These are phyloP conservation scores for Neosilurus hyrtlii DNA, from an alignment of 2,797 vertebrate genomes.

Conservation along the genomic window DNA sequence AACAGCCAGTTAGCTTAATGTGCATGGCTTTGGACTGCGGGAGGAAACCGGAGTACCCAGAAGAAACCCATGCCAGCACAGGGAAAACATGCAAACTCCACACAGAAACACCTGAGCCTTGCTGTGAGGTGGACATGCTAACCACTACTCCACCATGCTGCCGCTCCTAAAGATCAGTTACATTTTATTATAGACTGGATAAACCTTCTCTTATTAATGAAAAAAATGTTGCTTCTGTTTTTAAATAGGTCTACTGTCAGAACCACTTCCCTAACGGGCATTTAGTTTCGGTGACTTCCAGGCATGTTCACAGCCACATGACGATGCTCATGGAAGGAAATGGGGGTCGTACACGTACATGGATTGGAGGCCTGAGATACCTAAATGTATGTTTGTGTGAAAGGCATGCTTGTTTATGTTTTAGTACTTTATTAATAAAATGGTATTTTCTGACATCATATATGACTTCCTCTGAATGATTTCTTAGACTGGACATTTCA, in stretches of 20 bases:
- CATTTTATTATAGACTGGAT: neutral
- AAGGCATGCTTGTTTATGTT: neutral
- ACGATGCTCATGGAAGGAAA: constrained; percentile 53
- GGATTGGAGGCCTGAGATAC: constrained; percentile 63
- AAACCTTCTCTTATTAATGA: neutral
- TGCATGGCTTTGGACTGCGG: too few relatives aligned
- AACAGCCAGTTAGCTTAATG: too few relatives aligned
- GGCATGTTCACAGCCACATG: constrained; percentile 51
- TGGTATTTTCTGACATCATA: neutral
- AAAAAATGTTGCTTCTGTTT: neutral
- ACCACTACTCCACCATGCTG: too few relatives aligned
- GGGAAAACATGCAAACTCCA: too few relatives aligned
- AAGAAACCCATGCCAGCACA: too few relatives aligned
- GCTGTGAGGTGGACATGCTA: too few relatives aligned
- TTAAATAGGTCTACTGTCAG: constrained; percentile 61
- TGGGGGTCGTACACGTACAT: constrained; percentile 47
- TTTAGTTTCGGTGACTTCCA: constrained; percentile 64
- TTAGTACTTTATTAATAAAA: neutral
- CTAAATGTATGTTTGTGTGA: constrained; percentile 49
- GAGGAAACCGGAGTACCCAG: too few relatives aligned
- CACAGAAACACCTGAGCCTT: too few relatives aligned
- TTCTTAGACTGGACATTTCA: constrained; percentile 60
- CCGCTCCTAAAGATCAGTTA: neutral
- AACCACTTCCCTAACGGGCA: constrained; percentile 53
- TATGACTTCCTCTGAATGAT: neutral